These are phyloP conservation scores for Allacma fusca DNA, from an alignment of 2,888 invertebrate genomes.

Conservation along the genomic window DNA sequence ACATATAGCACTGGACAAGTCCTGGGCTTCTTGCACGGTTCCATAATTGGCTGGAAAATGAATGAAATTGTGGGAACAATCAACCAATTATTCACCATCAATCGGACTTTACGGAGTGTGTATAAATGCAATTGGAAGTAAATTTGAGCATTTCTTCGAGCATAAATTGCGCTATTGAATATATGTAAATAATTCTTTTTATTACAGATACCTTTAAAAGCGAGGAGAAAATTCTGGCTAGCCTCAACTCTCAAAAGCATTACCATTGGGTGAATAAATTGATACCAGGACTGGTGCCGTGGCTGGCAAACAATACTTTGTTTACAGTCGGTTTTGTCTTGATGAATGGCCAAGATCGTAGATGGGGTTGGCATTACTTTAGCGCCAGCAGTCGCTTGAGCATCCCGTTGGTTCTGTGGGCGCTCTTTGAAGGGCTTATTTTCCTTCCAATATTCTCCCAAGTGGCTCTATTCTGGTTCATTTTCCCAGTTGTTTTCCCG, in stretches of 20 bases:
- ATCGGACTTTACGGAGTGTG: too few species aligned
- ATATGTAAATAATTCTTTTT: too few species aligned
- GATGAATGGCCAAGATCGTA: background rate
- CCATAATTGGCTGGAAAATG: too few species aligned
- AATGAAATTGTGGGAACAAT: too few species aligned
- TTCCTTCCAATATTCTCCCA: background rate
- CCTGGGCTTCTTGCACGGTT: too few species aligned
- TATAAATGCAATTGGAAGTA: too few species aligned
- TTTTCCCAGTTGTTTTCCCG: background rate
- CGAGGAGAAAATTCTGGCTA: background rate
- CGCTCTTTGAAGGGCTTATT: background rate
- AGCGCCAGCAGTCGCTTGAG: background rate
- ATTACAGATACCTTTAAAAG: background rate
- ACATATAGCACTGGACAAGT: too few species aligned
- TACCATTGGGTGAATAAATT: background rate
- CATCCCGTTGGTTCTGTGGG: background rate
- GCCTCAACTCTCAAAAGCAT: background rate
- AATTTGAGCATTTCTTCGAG: too few species aligned
- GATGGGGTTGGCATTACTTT: background rate
- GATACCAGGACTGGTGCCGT: background rate
- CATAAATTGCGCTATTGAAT: too few species aligned
- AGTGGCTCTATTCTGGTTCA: background rate
- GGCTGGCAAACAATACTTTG: background rate
- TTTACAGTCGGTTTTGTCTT: background rate
- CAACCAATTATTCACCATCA: too few species aligned